These are phyloP conservation scores for Mimumesa dahlbomi DNA, from an alignment of 2,888 invertebrate genomes.

Conservation along the genomic window DNA sequence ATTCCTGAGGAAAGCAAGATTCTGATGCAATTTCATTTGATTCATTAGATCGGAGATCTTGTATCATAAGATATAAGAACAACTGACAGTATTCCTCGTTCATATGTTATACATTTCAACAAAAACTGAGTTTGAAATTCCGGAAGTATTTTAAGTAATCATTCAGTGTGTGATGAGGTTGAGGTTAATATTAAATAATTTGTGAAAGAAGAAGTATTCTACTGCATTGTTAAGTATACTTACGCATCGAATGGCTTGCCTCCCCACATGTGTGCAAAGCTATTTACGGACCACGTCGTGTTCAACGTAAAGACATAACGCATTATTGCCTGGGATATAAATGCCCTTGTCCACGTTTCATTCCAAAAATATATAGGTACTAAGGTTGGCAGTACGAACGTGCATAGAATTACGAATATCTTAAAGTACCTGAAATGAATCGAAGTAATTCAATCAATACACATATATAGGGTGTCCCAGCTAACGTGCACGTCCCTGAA, in stretches of 20 bases:
- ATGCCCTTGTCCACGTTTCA: constrained; percentile 81
- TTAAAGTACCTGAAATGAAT: constrained; percentile 79
- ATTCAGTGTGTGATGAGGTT: too few relatives aligned
- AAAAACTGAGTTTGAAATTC: too few relatives aligned
- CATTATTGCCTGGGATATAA: constrained; percentile 80
- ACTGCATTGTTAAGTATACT: constrained; percentile 30
- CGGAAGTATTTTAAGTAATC: too few relatives aligned
- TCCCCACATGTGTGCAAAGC: constrained; percentile 82
- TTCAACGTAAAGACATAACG: constrained; percentile 82
- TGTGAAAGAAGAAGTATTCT: neutral
- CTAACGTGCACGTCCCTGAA: too few relatives aligned
- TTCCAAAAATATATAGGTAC: constrained; percentile 83
- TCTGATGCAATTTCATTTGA: neutral
- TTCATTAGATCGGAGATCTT: neutral
- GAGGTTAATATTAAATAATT: neutral
- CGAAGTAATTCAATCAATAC: neutral
- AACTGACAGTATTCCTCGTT: too few relatives aligned
- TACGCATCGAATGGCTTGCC: constrained; percentile 74
- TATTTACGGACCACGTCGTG: constrained; percentile 84
- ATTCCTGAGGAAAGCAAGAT: neutral
- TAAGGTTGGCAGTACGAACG: constrained; percentile 72
- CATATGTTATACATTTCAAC: too few relatives aligned
- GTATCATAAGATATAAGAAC: neutral
- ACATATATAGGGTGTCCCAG: too few relatives aligned
- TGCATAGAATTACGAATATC: constrained; percentile 81